phyloP scores from a whole-genome alignment of 2,888 invertebrate species.

The Morpho helenor region DNA sequence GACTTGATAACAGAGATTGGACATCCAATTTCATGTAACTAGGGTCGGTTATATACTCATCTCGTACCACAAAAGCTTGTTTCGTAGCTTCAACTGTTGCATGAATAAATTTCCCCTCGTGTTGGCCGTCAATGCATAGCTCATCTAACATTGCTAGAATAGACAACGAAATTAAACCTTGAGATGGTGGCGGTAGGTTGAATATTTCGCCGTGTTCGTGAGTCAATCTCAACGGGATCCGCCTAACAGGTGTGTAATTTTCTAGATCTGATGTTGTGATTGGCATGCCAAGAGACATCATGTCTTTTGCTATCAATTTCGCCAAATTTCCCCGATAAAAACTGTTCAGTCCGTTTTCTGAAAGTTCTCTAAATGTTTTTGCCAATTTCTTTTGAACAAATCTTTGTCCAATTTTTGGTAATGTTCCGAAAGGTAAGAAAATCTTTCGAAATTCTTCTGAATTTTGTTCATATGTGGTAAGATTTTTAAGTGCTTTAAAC shows the following conservation, averaged over 20 bases:
- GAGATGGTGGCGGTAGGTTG: constrained; percentile 68
- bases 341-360: constrained; percentile 53
- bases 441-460: constrained; percentile 40
- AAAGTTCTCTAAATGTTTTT: constrained; percentile 45
- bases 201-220: constrained; percentile 55
- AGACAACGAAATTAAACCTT: constrained; percentile 57
- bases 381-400: constrained; percentile 56
- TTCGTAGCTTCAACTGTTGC: constrained; percentile 50
- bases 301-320: constrained; percentile 52
- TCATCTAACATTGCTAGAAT: constrained; percentile 61
- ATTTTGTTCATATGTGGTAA: constrained; percentile 13
- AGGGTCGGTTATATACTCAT: constrained; percentile 59
- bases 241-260: constrained; percentile 51
- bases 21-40: constrained; percentile 51
- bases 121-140: constrained; percentile 49
- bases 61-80: constrained; percentile 45
- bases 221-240: constrained; percentile 47
- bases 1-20: constrained; percentile 42
- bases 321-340: constrained; percentile 61
- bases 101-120: constrained; percentile 62
- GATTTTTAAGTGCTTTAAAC: constrained; percentile 23
- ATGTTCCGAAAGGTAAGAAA: constrained; percentile 44
- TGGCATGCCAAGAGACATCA: constrained; percentile 51
- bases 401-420: constrained; percentile 47
- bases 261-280: constrained; percentile 56